These are phyloP conservation scores for Hymenopus coronatus DNA, from an alignment of 2,888 invertebrate genomes.

Conservation along the genomic window DNA sequence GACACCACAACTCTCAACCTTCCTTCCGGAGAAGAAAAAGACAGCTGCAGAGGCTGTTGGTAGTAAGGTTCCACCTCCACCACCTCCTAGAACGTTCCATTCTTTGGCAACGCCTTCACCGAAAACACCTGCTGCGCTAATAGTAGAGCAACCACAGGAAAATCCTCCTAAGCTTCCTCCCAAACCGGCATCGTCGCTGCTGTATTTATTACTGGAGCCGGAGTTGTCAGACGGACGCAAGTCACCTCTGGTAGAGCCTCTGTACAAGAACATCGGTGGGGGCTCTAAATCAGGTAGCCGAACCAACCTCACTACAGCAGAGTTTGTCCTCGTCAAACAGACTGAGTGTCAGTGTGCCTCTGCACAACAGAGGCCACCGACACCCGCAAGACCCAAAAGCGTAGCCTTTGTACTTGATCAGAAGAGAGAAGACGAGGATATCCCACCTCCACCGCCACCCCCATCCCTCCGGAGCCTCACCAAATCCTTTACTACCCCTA, in stretches of 20 bases:
- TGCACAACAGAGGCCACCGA: background rate
- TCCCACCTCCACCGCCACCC: background rate
- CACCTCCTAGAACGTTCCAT: background rate
- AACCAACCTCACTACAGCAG: background rate
- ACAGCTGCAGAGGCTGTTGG: background rate
- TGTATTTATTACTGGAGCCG: background rate
- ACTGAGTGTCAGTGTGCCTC: background rate
- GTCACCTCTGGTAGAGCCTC: background rate
- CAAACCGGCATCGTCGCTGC: background rate
- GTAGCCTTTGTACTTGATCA: conserved; percentile 30
- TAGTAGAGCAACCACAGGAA: background rate
- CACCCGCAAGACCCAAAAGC: conserved; percentile 22
- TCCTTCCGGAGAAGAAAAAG: background rate
- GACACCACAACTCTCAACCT: background rate
- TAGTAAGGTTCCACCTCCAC: background rate
- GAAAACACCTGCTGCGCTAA: background rate
- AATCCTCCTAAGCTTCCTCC: background rate
- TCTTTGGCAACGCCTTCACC: background rate
- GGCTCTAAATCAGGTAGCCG: background rate
- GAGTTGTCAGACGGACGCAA: background rate
- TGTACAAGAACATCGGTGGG: background rate
- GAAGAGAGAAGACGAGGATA: background rate
- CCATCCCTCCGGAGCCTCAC: background rate
- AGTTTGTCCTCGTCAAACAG: background rate
- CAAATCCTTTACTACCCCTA: background rate